Conservation (phyloP, 1,140 invertebrate species). For the Lanistes nyassanus region DNA sequence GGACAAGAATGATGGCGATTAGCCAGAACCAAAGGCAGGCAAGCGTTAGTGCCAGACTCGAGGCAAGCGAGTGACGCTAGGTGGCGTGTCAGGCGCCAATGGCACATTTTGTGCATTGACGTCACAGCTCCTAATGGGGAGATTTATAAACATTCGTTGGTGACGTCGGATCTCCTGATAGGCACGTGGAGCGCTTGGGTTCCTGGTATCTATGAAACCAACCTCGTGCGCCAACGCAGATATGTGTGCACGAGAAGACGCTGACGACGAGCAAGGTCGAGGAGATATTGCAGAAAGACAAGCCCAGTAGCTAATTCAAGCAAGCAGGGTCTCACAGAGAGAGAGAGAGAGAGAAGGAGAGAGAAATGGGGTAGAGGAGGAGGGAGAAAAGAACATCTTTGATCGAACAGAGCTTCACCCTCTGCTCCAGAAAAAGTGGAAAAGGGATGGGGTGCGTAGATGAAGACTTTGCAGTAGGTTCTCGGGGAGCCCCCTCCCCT, state of each 20-base stretch:
- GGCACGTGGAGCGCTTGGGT: no score
- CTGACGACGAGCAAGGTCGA: not conserved
- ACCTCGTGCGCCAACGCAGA: not conserved
- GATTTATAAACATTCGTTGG: no score
- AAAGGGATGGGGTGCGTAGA: not conserved
- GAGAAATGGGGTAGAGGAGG: not conserved
- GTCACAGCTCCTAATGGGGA: no score
- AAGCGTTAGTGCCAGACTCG: no score
- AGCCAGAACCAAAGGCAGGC: no score
- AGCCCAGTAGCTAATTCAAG: not conserved
- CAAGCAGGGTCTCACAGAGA: not conserved
- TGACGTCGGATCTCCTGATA: no score
- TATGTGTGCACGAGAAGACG: not conserved
- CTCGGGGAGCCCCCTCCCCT: not conserved
- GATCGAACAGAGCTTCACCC: no score
- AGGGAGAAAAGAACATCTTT: not conserved
- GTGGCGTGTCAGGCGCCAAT: no score
- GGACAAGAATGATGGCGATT: no score
- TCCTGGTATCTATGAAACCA: not conserved
- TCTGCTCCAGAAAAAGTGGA: no score
- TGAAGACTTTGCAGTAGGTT: not conserved
- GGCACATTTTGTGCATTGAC: no score
- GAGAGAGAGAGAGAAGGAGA: slow-evolving; percentile 13
- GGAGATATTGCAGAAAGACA: not conserved
- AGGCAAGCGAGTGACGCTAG: no score